Base-by-base conservation (phyloP, 2,113 vertebrate genomes). In the Protomyctophum bolini region DNA sequence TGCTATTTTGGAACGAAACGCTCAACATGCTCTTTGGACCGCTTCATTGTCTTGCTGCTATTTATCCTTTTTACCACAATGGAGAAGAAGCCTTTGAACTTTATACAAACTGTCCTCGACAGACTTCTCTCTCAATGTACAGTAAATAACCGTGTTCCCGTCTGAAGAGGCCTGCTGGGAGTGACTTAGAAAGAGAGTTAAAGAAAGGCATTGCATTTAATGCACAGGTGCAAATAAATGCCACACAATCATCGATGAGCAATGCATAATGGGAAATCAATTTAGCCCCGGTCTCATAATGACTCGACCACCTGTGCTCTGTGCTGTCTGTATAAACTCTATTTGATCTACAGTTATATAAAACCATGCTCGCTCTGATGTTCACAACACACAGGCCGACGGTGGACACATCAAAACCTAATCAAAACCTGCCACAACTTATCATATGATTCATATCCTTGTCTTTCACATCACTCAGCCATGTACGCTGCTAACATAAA, bases 81-180 rank as follows among this genome's bases (percentile, higher is more conserved):
- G 59, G 10, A 79, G 50, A 59, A 63, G 66, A 72, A 75, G 75
- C 55, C 73, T 62, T 15, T 29, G 15, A 56, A 66, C 49, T 79
- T 75, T 57, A 68, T 9, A 41, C 58, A 6, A 77, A 21, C 8
- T 47, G 62, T 8, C 55, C 59, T 58, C 62, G 8, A 74, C 14
- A 45, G 52, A 41, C 4, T 49, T 70, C 15, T 21, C 11, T 61
- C 68, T 73, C 10, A 66, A 10, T 14, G 50, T 10, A 73, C 57
- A 52, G 61, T 49, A 55, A 73, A 77, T 59, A 7, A 55, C 6
- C 12, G 52, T 76, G 69, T 58, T 71, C 61, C 76, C 81, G 33
- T 52, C 28, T 81, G 81, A 90, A 85, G 87, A 84, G 83, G 77
- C 82, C 86, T 75, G 33, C 62, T 48, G 70, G 33, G 33, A 41